phyloP scores from a whole-genome alignment of 2,113 vertebrate species.

The Syrmaticus mikado region DNA sequence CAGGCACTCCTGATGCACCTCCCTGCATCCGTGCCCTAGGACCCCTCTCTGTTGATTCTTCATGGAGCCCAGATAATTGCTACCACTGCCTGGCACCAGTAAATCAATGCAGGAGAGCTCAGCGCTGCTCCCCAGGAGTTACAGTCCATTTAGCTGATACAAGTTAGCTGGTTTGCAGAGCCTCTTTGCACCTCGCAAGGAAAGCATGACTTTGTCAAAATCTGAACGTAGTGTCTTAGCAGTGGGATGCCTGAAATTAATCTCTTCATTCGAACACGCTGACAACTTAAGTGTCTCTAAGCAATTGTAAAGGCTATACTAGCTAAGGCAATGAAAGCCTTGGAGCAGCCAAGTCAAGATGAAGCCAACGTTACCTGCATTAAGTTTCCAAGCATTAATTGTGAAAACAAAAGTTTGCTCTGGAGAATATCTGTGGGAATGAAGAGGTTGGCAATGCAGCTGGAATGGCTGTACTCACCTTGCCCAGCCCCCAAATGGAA shows the following conservation, averaged over 20 bases:
- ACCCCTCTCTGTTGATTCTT: not conserved
- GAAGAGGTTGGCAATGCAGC: not conserved
- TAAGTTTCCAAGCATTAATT: not conserved
- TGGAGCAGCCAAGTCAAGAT: not conserved
- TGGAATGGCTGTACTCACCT: not conserved
- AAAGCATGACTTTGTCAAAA: not conserved
- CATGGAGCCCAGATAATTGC: not conserved
- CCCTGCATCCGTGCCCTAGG: not conserved
- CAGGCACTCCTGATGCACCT: not conserved
- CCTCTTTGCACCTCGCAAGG: not conserved
- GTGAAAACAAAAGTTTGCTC: not conserved
- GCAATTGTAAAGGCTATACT: slow-evolving; percentile 26
- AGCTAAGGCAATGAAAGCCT: not conserved
- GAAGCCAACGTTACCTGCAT: slow-evolving; percentile 12
- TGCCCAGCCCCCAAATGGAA: not conserved
- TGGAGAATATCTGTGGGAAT: not conserved
- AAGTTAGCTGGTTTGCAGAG: not conserved
- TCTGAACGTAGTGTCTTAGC: not conserved
- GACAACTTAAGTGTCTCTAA: slow-evolving; percentile 23
- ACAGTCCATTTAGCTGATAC: not conserved
- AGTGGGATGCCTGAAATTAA: slow-evolving; percentile 33
- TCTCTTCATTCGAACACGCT: slow-evolving; percentile 38
- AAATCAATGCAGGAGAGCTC: not conserved
- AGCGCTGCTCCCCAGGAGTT: not conserved
- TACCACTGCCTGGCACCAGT: not conserved